Conservation (phyloP, 1,140 invertebrate species). For the Danaus melanippus region DNA sequence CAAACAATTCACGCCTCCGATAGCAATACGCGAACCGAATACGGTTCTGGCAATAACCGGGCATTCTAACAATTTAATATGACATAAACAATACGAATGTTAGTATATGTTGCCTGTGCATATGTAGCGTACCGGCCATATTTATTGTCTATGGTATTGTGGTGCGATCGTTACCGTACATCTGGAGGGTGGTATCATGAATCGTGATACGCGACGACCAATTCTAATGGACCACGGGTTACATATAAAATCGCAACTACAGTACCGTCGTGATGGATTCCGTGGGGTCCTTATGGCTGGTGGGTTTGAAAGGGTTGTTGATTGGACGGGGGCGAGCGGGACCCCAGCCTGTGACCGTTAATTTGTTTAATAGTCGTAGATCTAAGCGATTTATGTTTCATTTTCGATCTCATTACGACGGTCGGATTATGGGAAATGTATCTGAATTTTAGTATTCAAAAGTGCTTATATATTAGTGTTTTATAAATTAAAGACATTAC, state of each 20-base stretch:
- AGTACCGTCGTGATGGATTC: slow-evolving; percentile 22
- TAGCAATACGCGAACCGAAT: slow-evolving; percentile 59
- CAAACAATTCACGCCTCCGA: slow-evolving; percentile 57
- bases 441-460: neutral
- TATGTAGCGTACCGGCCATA: slow-evolving; percentile 59
- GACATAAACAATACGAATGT: slow-evolving; percentile 68
- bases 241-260: slow-evolving; percentile 23
- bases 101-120: slow-evolving; percentile 41
- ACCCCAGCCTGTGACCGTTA: slow-evolving; percentile 54
- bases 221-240: slow-evolving; percentile 32
- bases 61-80: slow-evolving; percentile 70
- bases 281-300: slow-evolving; percentile 28
- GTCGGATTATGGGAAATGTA: slow-evolving; percentile 43
- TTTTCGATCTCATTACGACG: slow-evolving; percentile 67
- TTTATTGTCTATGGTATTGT: slow-evolving; percentile 70
- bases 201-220: slow-evolving; percentile 59
- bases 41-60: slow-evolving; percentile 67
- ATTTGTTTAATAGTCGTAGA: slow-evolving; percentile 66
- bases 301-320: slow-evolving; percentile 54
- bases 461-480: too few species aligned
- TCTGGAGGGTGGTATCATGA: slow-evolving; percentile 65
- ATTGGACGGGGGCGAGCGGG: slow-evolving; percentile 52
- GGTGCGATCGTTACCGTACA: slow-evolving; percentile 65
- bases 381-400: slow-evolving; percentile 67
- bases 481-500: too few species aligned